phyloP scores from a whole-genome alignment of 2,888 invertebrate genomes.

The Harmothoe impar region DNA sequence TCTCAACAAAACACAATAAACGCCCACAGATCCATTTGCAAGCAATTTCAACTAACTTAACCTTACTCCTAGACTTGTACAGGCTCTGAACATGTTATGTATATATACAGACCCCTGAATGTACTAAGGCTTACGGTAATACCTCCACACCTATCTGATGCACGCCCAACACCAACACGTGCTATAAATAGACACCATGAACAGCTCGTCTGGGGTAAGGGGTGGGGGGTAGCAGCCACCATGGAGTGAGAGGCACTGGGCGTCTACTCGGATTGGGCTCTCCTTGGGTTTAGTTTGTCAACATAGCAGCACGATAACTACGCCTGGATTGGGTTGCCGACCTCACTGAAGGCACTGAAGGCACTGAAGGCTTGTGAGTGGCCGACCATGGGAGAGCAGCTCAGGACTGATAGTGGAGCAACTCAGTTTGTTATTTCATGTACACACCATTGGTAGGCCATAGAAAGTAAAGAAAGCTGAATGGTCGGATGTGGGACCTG shows the following conservation, averaged over 20 bases:
- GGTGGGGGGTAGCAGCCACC: neutral
- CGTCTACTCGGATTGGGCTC: too few relatives aligned
- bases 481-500: too few relatives aligned
- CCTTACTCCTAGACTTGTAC: too few relatives aligned
- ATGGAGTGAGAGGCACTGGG: neutral
- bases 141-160: neutral
- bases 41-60: too few relatives aligned
- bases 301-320: slow-evolving; percentile 13
- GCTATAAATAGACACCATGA: slow-evolving; percentile 33
- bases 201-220: neutral
- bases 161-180: neutral
- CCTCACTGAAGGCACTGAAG: neutral
- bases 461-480: too few relatives aligned
- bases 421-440: neutral
- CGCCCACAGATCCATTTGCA: too few relatives aligned
- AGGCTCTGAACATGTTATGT: too few relatives aligned
- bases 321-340: neutral
- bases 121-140: neutral
- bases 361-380: neutral
- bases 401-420: neutral
- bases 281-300: slow-evolving; percentile 2
- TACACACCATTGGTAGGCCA: too few relatives aligned
- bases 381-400: neutral
- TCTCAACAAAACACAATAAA: too few relatives aligned
- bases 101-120: neutral